Conservation (phyloP, 2,113 vertebrate species). For the Craseonycteris thonglongyai region DNA sequence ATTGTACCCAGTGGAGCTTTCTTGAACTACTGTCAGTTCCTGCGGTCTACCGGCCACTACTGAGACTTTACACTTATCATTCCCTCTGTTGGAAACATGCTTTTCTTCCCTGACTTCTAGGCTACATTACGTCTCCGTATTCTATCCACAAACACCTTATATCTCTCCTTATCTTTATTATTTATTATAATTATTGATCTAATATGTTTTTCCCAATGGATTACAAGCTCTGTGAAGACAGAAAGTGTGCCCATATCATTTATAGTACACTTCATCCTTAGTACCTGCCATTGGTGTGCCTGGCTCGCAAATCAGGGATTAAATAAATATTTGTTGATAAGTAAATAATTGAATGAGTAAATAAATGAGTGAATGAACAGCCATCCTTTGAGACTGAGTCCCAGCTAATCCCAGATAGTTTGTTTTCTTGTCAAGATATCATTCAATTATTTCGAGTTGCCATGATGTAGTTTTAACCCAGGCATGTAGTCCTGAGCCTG, state of each 20-base stretch:
- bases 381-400: background rate
- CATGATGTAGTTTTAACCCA: background rate
- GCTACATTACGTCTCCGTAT: background rate
- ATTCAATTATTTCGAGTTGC: background rate
- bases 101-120: background rate
- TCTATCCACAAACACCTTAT: background rate
- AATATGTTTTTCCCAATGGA: background rate
- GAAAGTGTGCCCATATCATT: background rate
- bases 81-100: background rate
- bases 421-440: slow-evolving; percentile 19
- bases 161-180: background rate
- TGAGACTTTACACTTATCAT: background rate
- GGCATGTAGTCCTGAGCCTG: background rate
- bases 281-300: background rate
- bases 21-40: background rate
- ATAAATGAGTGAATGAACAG: background rate
- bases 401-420: background rate
- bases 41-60: background rate
- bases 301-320: background rate
- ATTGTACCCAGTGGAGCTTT: background rate
- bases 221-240: background rate
- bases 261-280: background rate
- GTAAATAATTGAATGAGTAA: background rate
- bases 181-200: background rate
- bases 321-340: background rate